These are phyloP conservation scores for Tetragonula carbonaria DNA, from an alignment of 2,888 invertebrate genomes.

Conservation along the genomic window DNA sequence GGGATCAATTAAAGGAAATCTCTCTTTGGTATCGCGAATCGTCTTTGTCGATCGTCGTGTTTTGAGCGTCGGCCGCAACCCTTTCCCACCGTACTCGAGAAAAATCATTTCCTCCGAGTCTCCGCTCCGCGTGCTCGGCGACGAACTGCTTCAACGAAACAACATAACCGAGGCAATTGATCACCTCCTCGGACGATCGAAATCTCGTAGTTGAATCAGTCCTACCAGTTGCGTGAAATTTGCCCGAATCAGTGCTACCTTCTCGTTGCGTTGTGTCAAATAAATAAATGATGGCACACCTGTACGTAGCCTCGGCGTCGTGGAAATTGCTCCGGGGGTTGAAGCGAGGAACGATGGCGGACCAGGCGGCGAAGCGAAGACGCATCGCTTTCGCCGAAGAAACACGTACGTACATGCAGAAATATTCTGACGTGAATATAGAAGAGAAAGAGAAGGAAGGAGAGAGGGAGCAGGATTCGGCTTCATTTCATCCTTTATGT, in stretches of 20 bases:
- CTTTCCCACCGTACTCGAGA: no score
- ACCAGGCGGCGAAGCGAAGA: not conserved
- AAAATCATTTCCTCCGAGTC: no score
- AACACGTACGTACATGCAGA: not conserved
- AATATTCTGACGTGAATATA: not conserved
- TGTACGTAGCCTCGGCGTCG: not conserved
- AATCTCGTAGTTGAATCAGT: no score
- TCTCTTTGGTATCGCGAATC: slow-evolving; percentile 54
- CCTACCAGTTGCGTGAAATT: not conserved
- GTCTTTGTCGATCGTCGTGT: slow-evolving; percentile 55
- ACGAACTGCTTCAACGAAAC: no score
- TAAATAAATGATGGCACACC: not conserved
- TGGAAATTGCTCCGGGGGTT: not conserved
- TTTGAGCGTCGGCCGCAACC: slow-evolving; percentile 13
- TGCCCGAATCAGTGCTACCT: not conserved
- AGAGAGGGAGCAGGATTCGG: slow-evolving; percentile 77
- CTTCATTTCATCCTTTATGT: slow-evolving; percentile 82
- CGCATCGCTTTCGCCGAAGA: not conserved
- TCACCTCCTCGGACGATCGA: no score
- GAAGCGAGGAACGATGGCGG: not conserved
- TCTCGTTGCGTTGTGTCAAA: rapidly evolving
- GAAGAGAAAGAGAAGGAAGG: slow-evolving; percentile 15
- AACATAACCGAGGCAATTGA: no score
- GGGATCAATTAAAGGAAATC: slow-evolving; percentile 69
- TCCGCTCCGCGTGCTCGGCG: no score